Percentiles rank a stretch among this genome's conserved stretches.
These are phyloP conservation scores for Venustaconcha ellipsiformis DNA, from an alignment of 1,140 invertebrate genomes.

Conservation along the genomic window DNA sequence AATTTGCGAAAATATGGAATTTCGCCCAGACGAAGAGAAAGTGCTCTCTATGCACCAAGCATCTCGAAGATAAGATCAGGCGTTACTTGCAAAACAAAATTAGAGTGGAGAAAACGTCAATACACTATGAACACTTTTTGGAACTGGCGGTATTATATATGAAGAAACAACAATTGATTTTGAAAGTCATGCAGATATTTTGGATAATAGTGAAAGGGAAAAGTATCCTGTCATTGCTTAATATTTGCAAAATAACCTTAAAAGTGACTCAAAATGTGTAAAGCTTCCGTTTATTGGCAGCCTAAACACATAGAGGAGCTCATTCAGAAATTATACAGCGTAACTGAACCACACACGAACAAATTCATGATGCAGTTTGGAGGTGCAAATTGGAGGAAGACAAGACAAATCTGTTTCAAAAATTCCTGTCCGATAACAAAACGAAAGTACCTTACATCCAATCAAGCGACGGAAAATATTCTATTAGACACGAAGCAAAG, in stretches of 20 bases:
- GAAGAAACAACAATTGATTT: slow-evolving; percentile 6
- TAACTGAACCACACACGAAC: too few relatives aligned
- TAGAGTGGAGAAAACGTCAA: neutral
- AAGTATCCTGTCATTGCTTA: neutral
- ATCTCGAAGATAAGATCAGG: neutral
- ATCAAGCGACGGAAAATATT: too few relatives aligned
- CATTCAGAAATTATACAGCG: slow-evolving; percentile 2
- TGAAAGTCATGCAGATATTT: neutral
- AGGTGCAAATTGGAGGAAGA: slow-evolving; percentile 5
- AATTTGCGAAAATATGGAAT: slow-evolving; percentile 13
- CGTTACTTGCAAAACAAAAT: slow-evolving; percentile 12
- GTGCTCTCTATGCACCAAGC: slow-evolving; percentile 12
- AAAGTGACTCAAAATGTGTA: neutral
- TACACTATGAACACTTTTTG: neutral
- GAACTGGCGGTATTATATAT: neutral
- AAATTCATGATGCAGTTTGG: too few relatives aligned
- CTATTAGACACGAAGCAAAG: too few relatives aligned
- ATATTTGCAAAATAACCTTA: slow-evolving; percentile 7
- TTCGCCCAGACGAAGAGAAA: slow-evolving; percentile 8
- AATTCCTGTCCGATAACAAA: neutral
- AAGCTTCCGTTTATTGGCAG: slow-evolving; percentile 6
- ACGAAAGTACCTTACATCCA: neutral
- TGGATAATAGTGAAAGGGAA: neutral
- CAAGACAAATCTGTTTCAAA: neutral
- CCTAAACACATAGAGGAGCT: neutral